Base-by-base conservation (phyloP, 1,140 invertebrate genomes). In the Pogonus chalceus region DNA sequence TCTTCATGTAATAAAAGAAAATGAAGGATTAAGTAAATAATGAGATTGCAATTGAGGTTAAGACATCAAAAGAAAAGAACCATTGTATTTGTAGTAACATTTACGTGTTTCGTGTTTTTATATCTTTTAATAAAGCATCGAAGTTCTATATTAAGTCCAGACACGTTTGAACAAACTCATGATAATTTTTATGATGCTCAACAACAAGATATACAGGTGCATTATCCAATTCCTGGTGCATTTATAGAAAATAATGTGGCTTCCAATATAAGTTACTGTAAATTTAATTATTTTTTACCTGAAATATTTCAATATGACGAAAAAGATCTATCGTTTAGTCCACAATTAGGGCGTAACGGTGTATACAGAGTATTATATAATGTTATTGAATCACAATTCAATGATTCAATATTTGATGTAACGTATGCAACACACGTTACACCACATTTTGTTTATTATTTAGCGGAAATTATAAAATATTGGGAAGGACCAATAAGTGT, bases 401-500 rank as follows among this genome's bases (percentile, higher is more conserved):
- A 50, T 10, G 7, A 10, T 4, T 43, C 37, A 12, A 18, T 43
- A 18, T 65, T 69, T 54, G 69, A 69, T 9, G 75, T 83, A 1
- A 87, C 84, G 0, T 78, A 84, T 35, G 82, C 77, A n/a, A 87
- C 84, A 1, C 87, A 89, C 65, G 80, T 83, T 0, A 86, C 84
- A 0, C 79, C 81, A 1, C 84, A 87, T 65, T 86, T 85, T 69
- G 70, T 87, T 35, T 80, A 81, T 56, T 82, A 84, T 56, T 69
- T 88, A 14, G 74, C 78, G 9, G 83, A 86, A 66, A 75, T 89
- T n/a, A 79, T 79, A 1, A 73, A 68, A 60, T 69, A 76, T 58
- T 85, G 86, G 87, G 80, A 87, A 57, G 87, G 85, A 2, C 83
- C 82, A 0, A 73, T 89, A 2, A 87, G 84, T 59, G 69, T 90